Base-by-base conservation (phyloP, 2,113 vertebrate species). In the Pterocles gutturalis region DNA sequence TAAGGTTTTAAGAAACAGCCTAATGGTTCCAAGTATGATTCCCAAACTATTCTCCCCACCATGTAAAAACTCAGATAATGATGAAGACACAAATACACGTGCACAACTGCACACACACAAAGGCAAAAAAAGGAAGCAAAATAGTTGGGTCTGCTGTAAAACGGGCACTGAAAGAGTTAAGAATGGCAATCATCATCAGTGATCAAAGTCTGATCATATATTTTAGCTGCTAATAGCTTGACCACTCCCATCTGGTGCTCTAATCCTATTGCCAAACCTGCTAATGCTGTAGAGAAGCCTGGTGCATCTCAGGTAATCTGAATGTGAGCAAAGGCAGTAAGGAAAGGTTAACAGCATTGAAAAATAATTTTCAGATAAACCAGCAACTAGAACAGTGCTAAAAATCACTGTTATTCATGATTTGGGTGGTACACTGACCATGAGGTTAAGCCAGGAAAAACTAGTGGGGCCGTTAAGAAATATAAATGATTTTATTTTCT, bases 41-140 rank as follows among this genome's bases (percentile, higher is more conserved):
- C 51, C 38, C 6, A 21, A 49, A 64, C 62, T 80, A 4, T 29
- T 70, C 17, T 80, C 17, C 46, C 7, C 25, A 54, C 9, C 6
- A 16, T 12, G 14, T 53, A 21, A 66, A 87, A 80, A 80, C 21
- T 10, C 53, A 58, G 33, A 73, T 49, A 79, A 65, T 15, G 45
- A 66, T n/a, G 22, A 69, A 48, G 25, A 43, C 22, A 53, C 51
- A 26, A 11, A 13, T 2, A 15, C 15, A 41, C 0, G 0, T 36
- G 31, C 16, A 60, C 7, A 77, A 92, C 55, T 33, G 28, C 10
- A 48, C 20, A 21, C 11, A 53, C 4, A 49, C 12, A 46, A 53
- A 58, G 3, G 7, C 6, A 29, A 81, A 81, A 43, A 75, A 84
- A 54, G 26, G 5, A 83, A 62, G 51, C 2, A 79, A 78, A 83